Conservation (phyloP, 2,888 invertebrate species). For the Pilophorus perplexus region DNA sequence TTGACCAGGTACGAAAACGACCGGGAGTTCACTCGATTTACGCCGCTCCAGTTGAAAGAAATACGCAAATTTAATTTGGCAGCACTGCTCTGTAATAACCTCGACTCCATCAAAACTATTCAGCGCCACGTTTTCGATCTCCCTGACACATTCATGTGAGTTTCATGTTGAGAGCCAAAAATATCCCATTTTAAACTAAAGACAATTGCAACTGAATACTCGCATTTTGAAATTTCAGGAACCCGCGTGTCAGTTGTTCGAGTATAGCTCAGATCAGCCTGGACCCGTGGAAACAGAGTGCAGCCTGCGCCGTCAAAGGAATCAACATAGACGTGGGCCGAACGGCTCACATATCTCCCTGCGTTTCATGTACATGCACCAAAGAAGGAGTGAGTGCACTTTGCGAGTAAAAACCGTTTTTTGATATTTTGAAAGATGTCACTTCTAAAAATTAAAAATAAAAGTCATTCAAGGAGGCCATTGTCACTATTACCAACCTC, state of each 20-base stretch:
- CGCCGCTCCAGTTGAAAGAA: constrained; percentile 56
- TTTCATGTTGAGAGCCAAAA: no score
- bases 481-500: no score
- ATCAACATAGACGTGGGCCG: constrained; percentile 53
- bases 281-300: constrained; percentile 59
- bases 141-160: constrained; percentile 55
- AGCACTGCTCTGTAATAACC: constrained; percentile 57
- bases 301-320: constrained; percentile 53
- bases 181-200: no score
- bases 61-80: constrained; percentile 56
- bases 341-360: constrained; percentile 54
- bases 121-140: constrained; percentile 57
- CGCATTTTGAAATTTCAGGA: constrained; percentile 56
- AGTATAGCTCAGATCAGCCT: constrained; percentile 65
- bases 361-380: constrained; percentile 57
- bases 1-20: constrained; percentile 53
- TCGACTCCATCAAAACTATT: constrained; percentile 54
- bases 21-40: constrained; percentile 55
- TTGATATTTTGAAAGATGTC: no score
- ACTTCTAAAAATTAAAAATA: no score
- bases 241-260: constrained; percentile 63
- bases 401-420: no score
- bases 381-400: constrained; percentile 55
- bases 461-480: no score
- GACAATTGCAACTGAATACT: no score